These are phyloP conservation scores for Ranitomeya variabilis DNA, from an alignment of 2,113 vertebrate genomes.

Conservation along the genomic window DNA sequence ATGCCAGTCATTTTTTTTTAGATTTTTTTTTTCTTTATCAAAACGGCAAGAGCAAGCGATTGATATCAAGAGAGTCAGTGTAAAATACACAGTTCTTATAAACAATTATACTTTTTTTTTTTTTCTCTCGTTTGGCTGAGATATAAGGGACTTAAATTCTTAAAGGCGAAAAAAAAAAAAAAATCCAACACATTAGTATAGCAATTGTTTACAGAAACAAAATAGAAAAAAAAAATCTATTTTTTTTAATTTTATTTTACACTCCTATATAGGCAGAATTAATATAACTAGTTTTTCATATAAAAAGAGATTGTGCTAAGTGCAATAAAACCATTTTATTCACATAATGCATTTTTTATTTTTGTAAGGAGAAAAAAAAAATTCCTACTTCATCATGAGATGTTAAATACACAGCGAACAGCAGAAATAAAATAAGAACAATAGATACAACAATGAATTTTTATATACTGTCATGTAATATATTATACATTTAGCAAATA, in stretches of 20 bases:
- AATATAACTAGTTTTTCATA: constrained; percentile 75
- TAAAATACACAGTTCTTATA: constrained; percentile 50
- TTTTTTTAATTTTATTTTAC: neutral
- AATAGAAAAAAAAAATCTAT: neutral
- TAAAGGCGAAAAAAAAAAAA: constrained; percentile 60
- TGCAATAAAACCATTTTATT: constrained; percentile 76
- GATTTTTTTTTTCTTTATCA: constrained; percentile 2
- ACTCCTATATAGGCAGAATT: constrained; percentile 60
- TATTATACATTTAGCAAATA: constrained; percentile 75
- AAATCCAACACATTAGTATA: neutral
- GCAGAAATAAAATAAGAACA: constrained; percentile 72
- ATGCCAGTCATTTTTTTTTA: constrained; percentile 46
- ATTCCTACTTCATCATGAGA: constrained; percentile 60
- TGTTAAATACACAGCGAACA: constrained; percentile 77
- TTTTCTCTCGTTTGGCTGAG: constrained; percentile 66
- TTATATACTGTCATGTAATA: constrained; percentile 65
- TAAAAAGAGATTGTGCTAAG: constrained; percentile 72
- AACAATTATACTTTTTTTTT: constrained; percentile 58
- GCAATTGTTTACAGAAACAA: constrained; percentile 63
- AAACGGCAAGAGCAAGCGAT: constrained; percentile 41
- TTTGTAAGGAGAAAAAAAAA: neutral
- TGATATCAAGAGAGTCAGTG: constrained; percentile 16
- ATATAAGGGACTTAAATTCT: constrained; percentile 69
- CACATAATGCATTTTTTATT: constrained; percentile 69
- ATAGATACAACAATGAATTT: constrained; percentile 73